These are phyloP conservation scores for Cardiocondyla obscurior DNA, from an alignment of 1,140 invertebrate genomes.

Conservation along the genomic window DNA sequence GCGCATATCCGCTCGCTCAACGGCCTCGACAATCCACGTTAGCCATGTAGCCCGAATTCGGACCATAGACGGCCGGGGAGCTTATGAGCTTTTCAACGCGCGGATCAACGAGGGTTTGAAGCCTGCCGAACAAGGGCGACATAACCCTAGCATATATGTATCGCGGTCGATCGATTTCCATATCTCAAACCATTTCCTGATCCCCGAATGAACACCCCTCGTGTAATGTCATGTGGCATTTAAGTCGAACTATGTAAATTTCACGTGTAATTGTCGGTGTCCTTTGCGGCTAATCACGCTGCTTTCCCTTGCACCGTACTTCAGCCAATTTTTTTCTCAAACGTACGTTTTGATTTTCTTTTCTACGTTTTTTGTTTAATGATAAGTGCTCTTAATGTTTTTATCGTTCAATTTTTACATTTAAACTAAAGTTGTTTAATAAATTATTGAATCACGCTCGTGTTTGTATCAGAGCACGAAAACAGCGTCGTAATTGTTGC, in stretches of 20 bases:
- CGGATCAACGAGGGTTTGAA: slow-evolving; percentile 52
- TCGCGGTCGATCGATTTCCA: slow-evolving; percentile 39
- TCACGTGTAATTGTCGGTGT: not conserved
- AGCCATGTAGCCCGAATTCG: slow-evolving; percentile 18
- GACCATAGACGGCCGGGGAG: not conserved
- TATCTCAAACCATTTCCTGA: slow-evolving; percentile 19
- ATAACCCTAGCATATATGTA: slow-evolving; percentile 20
- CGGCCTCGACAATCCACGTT: not conserved
- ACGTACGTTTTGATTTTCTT: not conserved
- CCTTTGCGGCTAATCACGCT: not conserved
- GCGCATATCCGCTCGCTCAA: slow-evolving; percentile 44
- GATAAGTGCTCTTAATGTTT: not conserved
- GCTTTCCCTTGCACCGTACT: not conserved
- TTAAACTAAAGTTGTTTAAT: not conserved
- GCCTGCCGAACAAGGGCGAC: slow-evolving; percentile 21
- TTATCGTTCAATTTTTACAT: not conserved
- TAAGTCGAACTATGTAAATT: slow-evolving; percentile 1
- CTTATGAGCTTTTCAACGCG: slow-evolving; percentile 66
- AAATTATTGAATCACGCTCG: not conserved
- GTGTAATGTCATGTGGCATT: not conserved
- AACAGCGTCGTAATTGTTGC: not conserved
- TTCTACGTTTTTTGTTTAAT: too few species aligned
- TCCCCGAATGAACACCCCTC: not conserved
- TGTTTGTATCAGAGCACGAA: not conserved
- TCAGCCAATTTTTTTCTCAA: not conserved